Conservation (phyloP, 2,113 vertebrate species). For the Desmodus rotundus region DNA sequence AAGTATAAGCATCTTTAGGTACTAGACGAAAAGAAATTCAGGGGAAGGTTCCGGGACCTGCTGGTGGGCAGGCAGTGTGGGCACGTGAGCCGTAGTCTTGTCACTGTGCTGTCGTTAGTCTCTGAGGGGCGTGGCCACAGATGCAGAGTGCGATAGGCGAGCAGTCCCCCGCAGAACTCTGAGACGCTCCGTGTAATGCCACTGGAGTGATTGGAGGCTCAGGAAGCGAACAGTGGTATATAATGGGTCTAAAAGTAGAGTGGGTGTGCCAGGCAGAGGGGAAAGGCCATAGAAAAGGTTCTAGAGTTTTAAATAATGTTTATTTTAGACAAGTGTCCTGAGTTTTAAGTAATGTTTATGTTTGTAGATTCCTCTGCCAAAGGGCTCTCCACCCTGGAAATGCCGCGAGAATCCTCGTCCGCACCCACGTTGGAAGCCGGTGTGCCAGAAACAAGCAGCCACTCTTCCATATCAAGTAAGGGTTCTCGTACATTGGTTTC, state of each 20-base stretch:
- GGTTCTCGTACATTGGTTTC: background rate
- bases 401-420: conserved; percentile 94
- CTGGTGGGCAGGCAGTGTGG: background rate
- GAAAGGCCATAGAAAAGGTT: background rate
- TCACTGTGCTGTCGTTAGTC: background rate
- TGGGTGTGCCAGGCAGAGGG: background rate
- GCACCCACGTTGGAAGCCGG: conserved; percentile 94
- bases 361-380: conserved; percentile 88
- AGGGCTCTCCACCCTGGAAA: conserved; percentile 93
- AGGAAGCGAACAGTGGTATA: background rate
- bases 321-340: background rate
- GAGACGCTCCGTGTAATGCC: background rate
- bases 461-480: conserved; percentile 96
- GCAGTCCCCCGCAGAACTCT: background rate
- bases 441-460: conserved; percentile 92
- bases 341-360: conserved; percentile 66
- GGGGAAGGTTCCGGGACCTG: background rate
- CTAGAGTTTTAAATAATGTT: background rate
- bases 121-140: background rate
- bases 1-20: background rate
- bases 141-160: background rate
- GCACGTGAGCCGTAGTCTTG: background rate
- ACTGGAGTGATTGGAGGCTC: background rate
- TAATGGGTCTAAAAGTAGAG: background rate
- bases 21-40: background rate